Conservation (phyloP, 2,888 invertebrate species). For the Pheosia tremula region DNA sequence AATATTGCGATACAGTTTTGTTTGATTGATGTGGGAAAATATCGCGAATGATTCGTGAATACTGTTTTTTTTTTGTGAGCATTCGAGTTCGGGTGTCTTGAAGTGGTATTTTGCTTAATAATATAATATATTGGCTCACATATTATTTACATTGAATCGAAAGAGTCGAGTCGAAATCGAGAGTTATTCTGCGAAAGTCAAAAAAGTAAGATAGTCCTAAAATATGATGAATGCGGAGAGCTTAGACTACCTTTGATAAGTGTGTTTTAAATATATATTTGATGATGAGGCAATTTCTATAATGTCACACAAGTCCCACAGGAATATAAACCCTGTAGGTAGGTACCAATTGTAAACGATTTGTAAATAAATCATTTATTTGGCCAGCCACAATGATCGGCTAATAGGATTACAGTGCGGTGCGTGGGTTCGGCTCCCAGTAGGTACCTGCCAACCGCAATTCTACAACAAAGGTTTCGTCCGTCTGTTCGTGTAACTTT, state of each 20-base stretch:
- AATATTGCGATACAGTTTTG: constrained; percentile 45
- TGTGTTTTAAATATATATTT: constrained; percentile 13
- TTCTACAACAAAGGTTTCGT: constrained; percentile 57
- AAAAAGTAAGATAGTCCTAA: no score
- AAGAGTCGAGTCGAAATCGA: no score
- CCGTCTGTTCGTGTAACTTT: constrained; percentile 67
- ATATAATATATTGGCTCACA: not conserved
- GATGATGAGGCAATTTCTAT: constrained; percentile 55
- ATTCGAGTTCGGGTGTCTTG: not conserved
- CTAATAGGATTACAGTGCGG: constrained; percentile 76
- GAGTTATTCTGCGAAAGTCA: no score
- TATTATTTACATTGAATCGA: not conserved
- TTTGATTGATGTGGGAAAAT: constrained; percentile 80
- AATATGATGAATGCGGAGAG: no score
- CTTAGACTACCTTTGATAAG: no score
- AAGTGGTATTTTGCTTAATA: not conserved
- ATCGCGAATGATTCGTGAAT: constrained; percentile 16
- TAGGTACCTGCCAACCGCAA: constrained; percentile 72
- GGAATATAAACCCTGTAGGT: constrained; percentile 45
- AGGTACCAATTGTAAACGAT: constrained; percentile 59
- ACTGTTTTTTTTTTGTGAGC: not conserved
- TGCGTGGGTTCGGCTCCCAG: constrained; percentile 73
- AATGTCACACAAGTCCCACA: constrained; percentile 49
- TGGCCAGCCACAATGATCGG: constrained; percentile 69
- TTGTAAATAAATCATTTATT: constrained; percentile 79